Conservation (phyloP, 2,113 vertebrate species). For the Fregetta grallaria region DNA sequence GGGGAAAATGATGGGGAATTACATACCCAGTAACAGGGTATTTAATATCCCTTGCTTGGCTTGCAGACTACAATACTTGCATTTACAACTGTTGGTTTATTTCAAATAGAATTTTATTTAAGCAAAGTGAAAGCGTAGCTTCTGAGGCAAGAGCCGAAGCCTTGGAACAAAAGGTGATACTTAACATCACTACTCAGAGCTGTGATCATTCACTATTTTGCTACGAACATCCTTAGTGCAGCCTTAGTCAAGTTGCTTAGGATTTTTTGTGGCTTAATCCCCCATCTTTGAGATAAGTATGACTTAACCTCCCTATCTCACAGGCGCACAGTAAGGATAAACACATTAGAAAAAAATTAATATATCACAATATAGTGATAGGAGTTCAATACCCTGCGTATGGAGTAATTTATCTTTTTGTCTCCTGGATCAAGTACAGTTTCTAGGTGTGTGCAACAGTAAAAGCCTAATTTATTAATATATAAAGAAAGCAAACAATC, state of each 20-base stretch:
- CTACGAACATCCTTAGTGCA: background rate
- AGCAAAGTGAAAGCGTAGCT: background rate
- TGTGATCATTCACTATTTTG: background rate
- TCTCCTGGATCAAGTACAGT: slow-evolving; percentile 60
- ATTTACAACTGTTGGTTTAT: background rate
- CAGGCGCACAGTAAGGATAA: slow-evolving; percentile 13
- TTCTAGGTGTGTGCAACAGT: background rate
- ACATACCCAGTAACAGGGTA: background rate
- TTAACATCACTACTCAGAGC: background rate
- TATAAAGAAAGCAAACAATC: background rate
- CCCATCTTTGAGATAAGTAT: slow-evolving; percentile 40
- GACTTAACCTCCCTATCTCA: slow-evolving; percentile 42
- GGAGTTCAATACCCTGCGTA: slow-evolving; percentile 22
- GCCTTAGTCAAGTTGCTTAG: background rate
- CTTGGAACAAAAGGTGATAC: background rate
- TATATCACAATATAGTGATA: slow-evolving; percentile 44
- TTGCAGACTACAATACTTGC: background rate
- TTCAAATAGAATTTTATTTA: background rate
- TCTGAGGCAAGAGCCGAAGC: background rate
- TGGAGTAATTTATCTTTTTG: slow-evolving; percentile 38
- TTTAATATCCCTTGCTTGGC: background rate
- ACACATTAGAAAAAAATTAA: slow-evolving; percentile 53
- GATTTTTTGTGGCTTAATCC: slow-evolving; percentile 22
- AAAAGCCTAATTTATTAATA: background rate
- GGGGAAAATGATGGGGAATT: background rate